These are phyloP conservation scores for Anarhynchus alexandrinus DNA, from an alignment of 2,113 vertebrate species.

Conservation along the genomic window DNA sequence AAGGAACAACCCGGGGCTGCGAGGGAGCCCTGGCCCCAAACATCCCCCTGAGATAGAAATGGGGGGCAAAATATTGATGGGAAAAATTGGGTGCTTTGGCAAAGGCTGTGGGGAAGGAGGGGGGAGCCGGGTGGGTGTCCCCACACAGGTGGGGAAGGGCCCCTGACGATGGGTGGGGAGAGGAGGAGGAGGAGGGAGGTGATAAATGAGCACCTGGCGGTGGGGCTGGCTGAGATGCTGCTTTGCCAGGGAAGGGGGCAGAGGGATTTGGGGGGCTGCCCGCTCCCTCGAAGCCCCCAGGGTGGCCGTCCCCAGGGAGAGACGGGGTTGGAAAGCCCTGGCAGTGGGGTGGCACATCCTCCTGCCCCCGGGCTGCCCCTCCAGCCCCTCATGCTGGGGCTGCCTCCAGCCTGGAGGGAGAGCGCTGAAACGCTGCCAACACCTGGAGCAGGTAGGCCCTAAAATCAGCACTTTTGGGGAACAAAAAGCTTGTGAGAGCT, in stretches of 20 bases:
- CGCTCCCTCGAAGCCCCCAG: neutral
- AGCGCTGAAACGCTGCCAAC: neutral
- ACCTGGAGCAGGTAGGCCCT: neutral
- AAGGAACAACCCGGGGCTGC: fast-evolving
- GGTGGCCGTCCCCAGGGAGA: too few species aligned
- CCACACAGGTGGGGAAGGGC: neutral
- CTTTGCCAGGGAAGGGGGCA: neutral
- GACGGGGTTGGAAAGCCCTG: fast-evolving
- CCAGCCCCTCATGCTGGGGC: neutral
- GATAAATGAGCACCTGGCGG: neutral
- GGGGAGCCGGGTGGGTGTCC: neutral
- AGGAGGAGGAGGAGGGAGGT: neutral
- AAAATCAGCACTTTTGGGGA: neutral
- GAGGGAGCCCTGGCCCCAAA: neutral
- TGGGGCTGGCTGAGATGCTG: neutral
- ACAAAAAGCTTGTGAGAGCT: neutral
- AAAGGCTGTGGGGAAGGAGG: neutral
- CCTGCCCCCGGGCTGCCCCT: neutral
- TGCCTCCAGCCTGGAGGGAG: neutral
- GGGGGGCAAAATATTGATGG: neutral
- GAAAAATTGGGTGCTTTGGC: neutral
- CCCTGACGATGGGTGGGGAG: neutral
- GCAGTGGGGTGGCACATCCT: neutral
- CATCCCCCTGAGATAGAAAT: fast-evolving
- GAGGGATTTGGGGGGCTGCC: neutral